phyloP scores from a whole-genome alignment of 2,888 invertebrate genomes.

The Epinotia ramella region DNA sequence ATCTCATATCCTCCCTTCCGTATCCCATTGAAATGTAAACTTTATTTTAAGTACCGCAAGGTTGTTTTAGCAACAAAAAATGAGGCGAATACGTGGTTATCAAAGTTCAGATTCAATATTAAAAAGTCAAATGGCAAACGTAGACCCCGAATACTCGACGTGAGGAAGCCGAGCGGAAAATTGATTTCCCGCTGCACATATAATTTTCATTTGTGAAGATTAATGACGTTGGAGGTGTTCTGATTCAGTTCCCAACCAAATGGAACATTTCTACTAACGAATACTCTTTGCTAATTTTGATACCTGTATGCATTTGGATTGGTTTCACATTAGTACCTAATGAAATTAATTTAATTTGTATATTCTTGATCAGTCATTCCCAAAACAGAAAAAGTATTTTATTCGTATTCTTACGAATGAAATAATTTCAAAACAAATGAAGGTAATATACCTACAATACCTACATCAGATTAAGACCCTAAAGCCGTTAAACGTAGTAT shows the following conservation, averaged over 20 bases:
- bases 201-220: conserved; percentile 70
- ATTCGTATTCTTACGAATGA: too few species aligned
- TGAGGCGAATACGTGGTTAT: conserved; percentile 1
- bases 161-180: conserved; percentile 70
- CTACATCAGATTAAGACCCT: too few species aligned
- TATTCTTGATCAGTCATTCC: too few species aligned
- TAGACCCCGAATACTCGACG: conserved; percentile 62
- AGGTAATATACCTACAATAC: too few species aligned
- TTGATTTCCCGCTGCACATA: conserved; percentile 74
- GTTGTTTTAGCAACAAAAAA: not conserved
- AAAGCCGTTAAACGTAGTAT: too few species aligned
- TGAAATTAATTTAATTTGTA: too few species aligned
- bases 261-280: conserved; percentile 2
- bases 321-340: too few species aligned
- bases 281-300: not conserved
- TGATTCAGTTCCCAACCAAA: conserved; percentile 5
- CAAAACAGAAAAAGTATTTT: too few species aligned
- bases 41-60: conserved; percentile 3
- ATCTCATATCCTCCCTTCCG: not conserved
- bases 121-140: conserved; percentile 67
- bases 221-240: conserved; percentile 50
- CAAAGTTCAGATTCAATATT: conserved; percentile 49
- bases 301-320: not conserved
- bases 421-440: too few species aligned
- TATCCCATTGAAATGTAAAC: conserved; percentile 8